Evolutionary conservation across 2,113 vertebrate species (phyloP), one percentile per base, ranked within the genome.

Genomic region (Eudyptes chrysolophus): DNA sequence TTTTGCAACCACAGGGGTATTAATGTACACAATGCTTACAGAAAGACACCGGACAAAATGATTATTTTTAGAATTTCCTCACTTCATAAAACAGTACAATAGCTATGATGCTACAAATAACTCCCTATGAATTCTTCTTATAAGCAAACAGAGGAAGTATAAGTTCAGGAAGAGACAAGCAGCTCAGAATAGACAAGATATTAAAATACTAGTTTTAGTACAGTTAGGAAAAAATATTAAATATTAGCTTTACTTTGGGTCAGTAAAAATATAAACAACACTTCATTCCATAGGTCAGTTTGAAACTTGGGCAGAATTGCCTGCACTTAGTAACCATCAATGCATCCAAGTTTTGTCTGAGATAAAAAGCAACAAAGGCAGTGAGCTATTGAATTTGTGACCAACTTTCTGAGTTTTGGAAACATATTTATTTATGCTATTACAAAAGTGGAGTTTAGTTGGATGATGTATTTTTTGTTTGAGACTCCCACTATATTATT

Each of bases 31-130:
- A 94, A 61, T 32, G 38, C 36, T 77, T 32, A 89, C 64, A 70
- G 62, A 90, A 83, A 89, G 88, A 90, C 58, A 85, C 38, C 57
- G 40, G 80, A 86, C 74, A 93, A 84, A 90, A 89, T 51, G 24
- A 61, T 68, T 97, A 95, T 94, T 97, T 97, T 96, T 95, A 92
- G 94, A 81, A 68, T 84, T 92, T 96, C 96, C 95, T 94, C 44
- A 80, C 70, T 78, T 86, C 64, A 78, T 70, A 61, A 75, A 69
- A 9, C 49, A 87, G 42, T 72, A 96, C 93, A 96, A 94, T 86
- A 77, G 64, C 84, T 69, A 11, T 14, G 29, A 94, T 69, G 51
- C 93, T 74, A 90, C 80, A 97, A 96, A 96, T 95, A 95, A 92
- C 94, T 94, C n/a, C 4, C 40, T 65, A 62, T 8, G 52, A 89